Evolutionary conservation across 2,113 vertebrate genomes (phyloP), one percentile per base, ranked within the genome.

Genomic region (Psilopogon haemacephalus): DNA sequence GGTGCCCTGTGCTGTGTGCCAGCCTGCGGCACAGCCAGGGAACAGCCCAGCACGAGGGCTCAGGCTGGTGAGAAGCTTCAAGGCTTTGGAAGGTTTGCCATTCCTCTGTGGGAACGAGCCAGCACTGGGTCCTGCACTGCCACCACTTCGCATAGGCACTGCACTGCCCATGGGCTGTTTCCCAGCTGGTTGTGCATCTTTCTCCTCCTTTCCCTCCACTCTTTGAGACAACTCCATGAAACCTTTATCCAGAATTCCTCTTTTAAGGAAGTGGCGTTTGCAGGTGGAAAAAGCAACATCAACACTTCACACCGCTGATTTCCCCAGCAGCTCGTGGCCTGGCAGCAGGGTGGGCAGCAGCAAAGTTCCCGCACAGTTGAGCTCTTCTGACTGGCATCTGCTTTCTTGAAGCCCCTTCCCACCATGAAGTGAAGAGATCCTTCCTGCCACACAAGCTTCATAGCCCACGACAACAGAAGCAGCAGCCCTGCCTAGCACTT

Each of bases 221-320:
- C 48, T 32, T n/a, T 33, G 78, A 72, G 78, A 56, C 28, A 71
- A 33, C 17, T 17, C 0, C 3, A 56, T 6, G 37, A 65, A 72
- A 76, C 35, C 77, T 73, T 69, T 50, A 68, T 81, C 62, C 78
- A 68, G 26, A 79, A 60, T 16, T 84, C 54, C 67, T 91, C 54
- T 60, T 52, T 30, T 40, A 72, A 64, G 56, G 37, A 87, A 52
- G 24, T 18, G 15, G 42, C 13, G 30, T 42, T 64, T 56, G 38
- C 52, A 60, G 55, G 44, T 12, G 55, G 86, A 54, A 70, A 85
- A 82, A 79, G 79, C 71, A 44, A 16, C 30, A 19, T 26, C 23
- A 15, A 2, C 42, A 18, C 0, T 1, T 54, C 60, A 33, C 0
- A 0, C 8, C 13, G 40, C 16, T 37, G 69, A 40, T 15, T 7